Percentiles rank a stretch among this genome's conserved stretches.
phyloP scores from a whole-genome alignment of 2,797 vertebrate species.

The Peromyscus aztecus region DNA sequence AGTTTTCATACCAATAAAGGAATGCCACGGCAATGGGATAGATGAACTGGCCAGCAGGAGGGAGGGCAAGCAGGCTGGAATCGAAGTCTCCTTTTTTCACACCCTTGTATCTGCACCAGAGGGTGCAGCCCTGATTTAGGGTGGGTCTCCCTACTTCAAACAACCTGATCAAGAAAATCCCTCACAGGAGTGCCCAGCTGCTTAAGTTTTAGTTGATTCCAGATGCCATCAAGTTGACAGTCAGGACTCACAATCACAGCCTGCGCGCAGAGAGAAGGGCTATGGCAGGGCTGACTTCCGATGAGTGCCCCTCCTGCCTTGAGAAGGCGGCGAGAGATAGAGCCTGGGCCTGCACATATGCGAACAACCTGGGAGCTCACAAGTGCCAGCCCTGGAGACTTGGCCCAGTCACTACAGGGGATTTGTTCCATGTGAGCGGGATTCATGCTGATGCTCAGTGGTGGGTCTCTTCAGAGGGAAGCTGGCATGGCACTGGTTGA shows the following conservation, averaged over 20 bases:
- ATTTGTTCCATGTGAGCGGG: accelerated
- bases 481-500: accelerated
- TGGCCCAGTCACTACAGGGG: neutral
- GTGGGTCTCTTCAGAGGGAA: neutral
- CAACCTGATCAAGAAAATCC: neutral
- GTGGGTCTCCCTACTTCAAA: neutral
- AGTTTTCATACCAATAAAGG: neutral
- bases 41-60: neutral
- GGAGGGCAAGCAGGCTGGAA: neutral
- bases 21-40: neutral
- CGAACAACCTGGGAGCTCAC: neutral
- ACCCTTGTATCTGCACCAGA: neutral
- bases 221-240: neutral
- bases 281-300: accelerated
- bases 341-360: accelerated
- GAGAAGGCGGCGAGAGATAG: neutral
- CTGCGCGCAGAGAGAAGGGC: neutral
- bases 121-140: neutral
- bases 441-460: neutral
- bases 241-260: neutral
- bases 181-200: too few relatives aligned
- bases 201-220: neutral
- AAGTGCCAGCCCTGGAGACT: accelerated
- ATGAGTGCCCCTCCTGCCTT: neutral
- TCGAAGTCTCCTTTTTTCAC: neutral